phyloP scores from a whole-genome alignment of 2,888 invertebrate species.

The Norana najaformis region DNA sequence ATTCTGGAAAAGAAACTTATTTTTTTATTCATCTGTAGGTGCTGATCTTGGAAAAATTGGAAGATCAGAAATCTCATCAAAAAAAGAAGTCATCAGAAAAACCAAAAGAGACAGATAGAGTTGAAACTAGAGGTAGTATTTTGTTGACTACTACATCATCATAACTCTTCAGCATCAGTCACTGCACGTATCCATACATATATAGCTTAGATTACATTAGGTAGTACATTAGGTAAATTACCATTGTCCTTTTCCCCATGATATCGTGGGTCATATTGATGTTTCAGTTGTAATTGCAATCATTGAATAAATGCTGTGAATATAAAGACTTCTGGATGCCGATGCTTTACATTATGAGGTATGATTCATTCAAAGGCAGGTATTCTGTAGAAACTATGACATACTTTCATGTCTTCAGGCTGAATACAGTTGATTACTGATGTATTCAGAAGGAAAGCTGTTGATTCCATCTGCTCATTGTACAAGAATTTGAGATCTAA shows the following conservation, averaged over 20 bases:
- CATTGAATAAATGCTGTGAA: too few species aligned
- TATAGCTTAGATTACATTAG: too few species aligned
- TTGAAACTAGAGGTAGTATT: background rate
- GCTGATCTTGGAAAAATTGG: slow-evolving; percentile 27
- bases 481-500: background rate
- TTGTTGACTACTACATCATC: background rate
- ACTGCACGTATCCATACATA: too few species aligned
- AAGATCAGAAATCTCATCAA: background rate
- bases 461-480: background rate
- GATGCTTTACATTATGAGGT: background rate
- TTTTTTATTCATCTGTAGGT: slow-evolving; percentile 24
- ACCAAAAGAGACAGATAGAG: background rate
- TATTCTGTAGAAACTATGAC: background rate
- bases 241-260: too few species aligned
- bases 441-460: background rate
- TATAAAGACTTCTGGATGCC: background rate
- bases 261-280: too few species aligned
- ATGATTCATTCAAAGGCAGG: background rate
- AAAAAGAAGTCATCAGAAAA: background rate
- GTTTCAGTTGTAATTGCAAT: too few species aligned
- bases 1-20: background rate
- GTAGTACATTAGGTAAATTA: too few species aligned
- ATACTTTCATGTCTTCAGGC: background rate
- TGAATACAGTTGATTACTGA: background rate
- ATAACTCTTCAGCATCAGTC: too few species aligned